Conservation (phyloP, 2,113 vertebrate genomes). For the Orcinus orca region DNA sequence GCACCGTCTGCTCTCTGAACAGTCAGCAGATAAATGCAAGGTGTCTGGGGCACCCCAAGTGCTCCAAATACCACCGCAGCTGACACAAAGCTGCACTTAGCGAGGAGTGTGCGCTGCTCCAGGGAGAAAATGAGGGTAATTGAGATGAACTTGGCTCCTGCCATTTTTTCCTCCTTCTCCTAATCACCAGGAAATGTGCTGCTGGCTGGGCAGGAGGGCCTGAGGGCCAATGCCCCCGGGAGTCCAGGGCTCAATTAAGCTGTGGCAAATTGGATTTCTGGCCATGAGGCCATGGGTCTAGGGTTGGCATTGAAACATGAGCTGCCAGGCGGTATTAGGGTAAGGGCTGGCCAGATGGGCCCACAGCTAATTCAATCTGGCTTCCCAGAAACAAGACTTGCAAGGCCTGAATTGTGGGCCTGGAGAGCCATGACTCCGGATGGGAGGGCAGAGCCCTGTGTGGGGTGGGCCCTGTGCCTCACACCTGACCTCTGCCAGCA, state of each 20-base stretch:
- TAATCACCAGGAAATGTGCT: slow-evolving; percentile 71
- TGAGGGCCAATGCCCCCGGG: slow-evolving; percentile 42
- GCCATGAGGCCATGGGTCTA: slow-evolving; percentile 42
- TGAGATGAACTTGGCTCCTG: slow-evolving; percentile 71
- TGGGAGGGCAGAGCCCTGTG: background rate
- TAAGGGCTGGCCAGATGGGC: slow-evolving; percentile 64
- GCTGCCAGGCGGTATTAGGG: slow-evolving; percentile 72
- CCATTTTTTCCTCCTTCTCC: slow-evolving; percentile 6
- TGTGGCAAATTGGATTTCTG: slow-evolving; percentile 74
- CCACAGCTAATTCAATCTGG: slow-evolving; percentile 72
- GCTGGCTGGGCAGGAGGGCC: slow-evolving; percentile 44
- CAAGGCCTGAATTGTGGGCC: background rate
- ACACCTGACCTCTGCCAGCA: background rate
- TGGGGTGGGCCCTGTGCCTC: background rate
- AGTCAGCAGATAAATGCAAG: background rate
- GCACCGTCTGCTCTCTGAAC: background rate
- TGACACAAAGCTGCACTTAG: background rate
- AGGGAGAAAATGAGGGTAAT: slow-evolving; percentile 59
- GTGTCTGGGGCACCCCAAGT: background rate
- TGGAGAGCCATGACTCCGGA: background rate
- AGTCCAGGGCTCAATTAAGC: slow-evolving; percentile 73
- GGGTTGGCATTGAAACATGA: slow-evolving; percentile 66
- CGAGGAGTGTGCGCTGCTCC: background rate
- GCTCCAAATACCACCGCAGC: background rate
- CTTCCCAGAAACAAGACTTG: slow-evolving; percentile 58